Evolutionary conservation across 2,888 invertebrate genomes (phyloP).

Genomic region (Agyllia agylla): DNA sequence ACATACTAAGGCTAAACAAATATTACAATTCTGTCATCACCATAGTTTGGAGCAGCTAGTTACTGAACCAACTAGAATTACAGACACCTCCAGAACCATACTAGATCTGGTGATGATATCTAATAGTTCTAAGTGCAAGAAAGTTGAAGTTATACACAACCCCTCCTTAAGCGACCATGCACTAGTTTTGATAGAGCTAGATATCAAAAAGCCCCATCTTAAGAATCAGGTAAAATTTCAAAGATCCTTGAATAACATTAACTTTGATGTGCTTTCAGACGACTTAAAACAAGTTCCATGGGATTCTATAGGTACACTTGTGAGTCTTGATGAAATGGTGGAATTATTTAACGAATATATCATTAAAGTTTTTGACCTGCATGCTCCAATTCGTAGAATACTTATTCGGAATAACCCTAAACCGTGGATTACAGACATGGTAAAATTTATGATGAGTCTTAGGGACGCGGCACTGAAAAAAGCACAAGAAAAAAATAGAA

Average conservation of each 20-base stretch:
- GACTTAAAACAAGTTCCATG: not conserved
- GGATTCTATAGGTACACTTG: not conserved
- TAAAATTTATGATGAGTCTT: conserved; percentile 62
- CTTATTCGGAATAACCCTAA: conserved; percentile 25
- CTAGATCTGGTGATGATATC: too few species aligned
- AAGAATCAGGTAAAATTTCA: not conserved
- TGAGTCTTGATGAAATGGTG: conserved; percentile 25
- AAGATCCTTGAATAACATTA: not conserved
- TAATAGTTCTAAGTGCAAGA: not conserved
- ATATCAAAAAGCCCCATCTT: conserved; percentile 23
- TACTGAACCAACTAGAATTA: too few species aligned
- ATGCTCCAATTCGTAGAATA: conserved; percentile 46
- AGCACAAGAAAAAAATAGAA: conserved; percentile 20
- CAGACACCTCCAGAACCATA: too few species aligned
- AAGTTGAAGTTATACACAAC: not conserved
- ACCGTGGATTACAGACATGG: conserved; percentile 64
- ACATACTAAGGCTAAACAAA: too few species aligned
- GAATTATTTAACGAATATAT: conserved; percentile 30
- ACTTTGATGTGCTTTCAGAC: not conserved
- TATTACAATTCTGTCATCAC: too few species aligned
- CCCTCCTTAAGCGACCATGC: conserved; percentile 36
- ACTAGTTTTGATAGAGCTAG: conserved; percentile 2
- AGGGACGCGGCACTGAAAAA: conserved; percentile 45
- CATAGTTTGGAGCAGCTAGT: too few species aligned
- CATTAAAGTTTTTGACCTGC: conserved; percentile 38